Evolutionary conservation across 2,888 invertebrate genomes (phyloP), one percentile per base, ranked within the genome.

Genomic region (Phorcus lineatus): DNA sequence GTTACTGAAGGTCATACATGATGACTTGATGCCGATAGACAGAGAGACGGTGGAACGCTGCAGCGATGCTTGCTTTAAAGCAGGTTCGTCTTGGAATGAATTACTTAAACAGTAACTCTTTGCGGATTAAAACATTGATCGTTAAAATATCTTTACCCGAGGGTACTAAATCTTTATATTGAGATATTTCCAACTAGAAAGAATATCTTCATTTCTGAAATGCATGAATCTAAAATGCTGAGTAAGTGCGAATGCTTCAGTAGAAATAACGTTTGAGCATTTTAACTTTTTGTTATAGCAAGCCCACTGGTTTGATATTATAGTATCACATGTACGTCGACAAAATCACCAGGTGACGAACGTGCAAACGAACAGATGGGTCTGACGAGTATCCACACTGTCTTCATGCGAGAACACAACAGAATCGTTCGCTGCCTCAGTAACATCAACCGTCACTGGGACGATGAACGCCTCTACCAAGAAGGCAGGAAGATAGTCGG

Each of bases 351-450:
- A 95, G 97, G 96, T 3, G 97, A 97, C 88, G 95, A 95, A 81
- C 94, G 97, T 55, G 96, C 97, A 0, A 97, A 97, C 91, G 97
- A 97, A 93, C 97, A 97, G 93, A 94, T 97, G 0, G 96, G 97
- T 86, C 93, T 97, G 13, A 97, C 97, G 1, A 96, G 96, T 0
- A 95, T 97, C 95, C 97, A 98, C 91, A 94, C 97, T 80, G 92
- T 98, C 76, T 96, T 96, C 95, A 96, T 96, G 11, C 94, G 97
- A 0, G 96, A 97, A 83, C 98, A 98, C 94, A 98, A 98, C 93
- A 94, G 94, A 0, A 88, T 98, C 22, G 97, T 97, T 0, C 90
- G 90, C 0, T 90, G 93, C 4, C 93, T 98, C 74, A 92, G 94
- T 0, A 85, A 89, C 0, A 83, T 95, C 6, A 97, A 97, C 94